These are phyloP conservation scores for Epinotia bilunana DNA, from an alignment of 2,888 invertebrate genomes.

Conservation along the genomic window DNA sequence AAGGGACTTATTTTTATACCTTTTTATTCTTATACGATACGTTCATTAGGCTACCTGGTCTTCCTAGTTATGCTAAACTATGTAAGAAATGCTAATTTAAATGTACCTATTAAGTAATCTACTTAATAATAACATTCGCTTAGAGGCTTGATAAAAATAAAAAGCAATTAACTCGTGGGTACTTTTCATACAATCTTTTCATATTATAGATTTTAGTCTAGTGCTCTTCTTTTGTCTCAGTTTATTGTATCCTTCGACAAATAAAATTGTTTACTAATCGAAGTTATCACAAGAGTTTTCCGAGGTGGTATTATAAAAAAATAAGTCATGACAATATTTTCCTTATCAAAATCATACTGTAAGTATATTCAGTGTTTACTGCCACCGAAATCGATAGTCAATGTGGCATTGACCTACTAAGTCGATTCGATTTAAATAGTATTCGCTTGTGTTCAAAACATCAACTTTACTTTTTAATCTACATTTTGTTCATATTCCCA, in stretches of 20 bases:
- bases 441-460: conserved; percentile 41
- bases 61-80: neutral
- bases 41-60: too few species aligned
- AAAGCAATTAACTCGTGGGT: too few species aligned
- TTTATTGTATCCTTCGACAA: conserved; percentile 11
- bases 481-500: neutral
- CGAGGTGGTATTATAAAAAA: conserved; percentile 47
- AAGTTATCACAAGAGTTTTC: conserved; percentile 40
- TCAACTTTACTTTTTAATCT: conserved; percentile 4
- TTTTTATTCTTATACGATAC: neutral
- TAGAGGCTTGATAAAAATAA: neutral
- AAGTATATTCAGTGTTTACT: conserved; percentile 63
- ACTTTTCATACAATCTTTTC: neutral
- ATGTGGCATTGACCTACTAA: conserved; percentile 69
- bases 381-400: conserved; percentile 63
- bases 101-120: neutral
- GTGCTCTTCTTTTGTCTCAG: conserved; percentile 23
- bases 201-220: neutral
- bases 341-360: conserved; percentile 55
- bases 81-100: neutral
- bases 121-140: neutral
- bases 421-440: conserved; percentile 57
- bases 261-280: conserved; percentile 16
- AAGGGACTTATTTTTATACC: neutral
- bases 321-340: conserved; percentile 47